Conservation (phyloP, 92 coral and sea anemone species). For the Muricea muricata region DNA sequence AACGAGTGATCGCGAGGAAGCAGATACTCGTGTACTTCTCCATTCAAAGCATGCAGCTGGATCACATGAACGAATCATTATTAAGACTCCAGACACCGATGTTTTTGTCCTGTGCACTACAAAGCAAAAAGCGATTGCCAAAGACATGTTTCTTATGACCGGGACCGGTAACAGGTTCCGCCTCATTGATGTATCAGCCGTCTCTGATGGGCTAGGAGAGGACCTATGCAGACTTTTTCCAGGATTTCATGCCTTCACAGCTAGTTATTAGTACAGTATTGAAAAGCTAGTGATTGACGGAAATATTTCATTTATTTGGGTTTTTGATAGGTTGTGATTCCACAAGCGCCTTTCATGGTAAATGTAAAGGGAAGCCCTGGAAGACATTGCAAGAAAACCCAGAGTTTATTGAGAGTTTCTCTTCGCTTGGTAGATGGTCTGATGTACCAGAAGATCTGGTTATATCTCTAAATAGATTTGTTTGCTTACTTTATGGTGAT, state of each 20-base stretch:
- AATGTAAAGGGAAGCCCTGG: constrained; percentile 52
- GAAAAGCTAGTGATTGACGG: neutral
- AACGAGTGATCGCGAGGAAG: no score
- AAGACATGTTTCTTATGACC: neutral
- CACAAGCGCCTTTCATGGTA: constrained; percentile 54
- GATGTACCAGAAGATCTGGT: no score
- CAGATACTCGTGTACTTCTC: no score
- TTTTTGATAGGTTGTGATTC: constrained; percentile 56
- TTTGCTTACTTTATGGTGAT: no score
- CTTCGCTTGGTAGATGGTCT: neutral
- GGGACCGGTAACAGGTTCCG: neutral
- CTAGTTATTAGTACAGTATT: constrained; percentile 20
- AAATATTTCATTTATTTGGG: neutral
- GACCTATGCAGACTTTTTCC: neutral
- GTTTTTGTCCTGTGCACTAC: no score
- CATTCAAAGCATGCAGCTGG: no score
- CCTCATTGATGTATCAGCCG: neutral
- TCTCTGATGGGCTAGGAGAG: neutral
- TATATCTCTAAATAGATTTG: no score
- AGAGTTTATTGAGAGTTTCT: constrained; percentile 49
- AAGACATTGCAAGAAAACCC: constrained; percentile 42
- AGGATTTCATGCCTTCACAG: constrained; percentile 35
- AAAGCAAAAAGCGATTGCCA: neutral
- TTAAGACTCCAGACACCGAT: no score
- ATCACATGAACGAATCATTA: no score